Base-by-base conservation (phyloP, 2,797 vertebrate species). In the Hippopotamyrus pictus region DNA sequence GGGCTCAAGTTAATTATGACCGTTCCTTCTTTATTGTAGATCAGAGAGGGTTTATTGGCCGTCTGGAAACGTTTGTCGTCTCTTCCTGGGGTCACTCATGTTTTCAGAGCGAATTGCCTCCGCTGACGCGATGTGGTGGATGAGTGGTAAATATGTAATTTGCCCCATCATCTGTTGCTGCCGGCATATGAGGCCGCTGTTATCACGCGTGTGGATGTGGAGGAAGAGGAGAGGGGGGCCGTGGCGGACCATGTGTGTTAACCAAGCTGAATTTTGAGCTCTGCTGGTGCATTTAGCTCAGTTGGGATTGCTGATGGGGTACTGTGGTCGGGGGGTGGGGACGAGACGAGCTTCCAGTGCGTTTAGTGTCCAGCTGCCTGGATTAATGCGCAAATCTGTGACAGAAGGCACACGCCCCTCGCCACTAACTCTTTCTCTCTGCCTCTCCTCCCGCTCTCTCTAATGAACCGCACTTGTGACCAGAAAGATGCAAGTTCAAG, bases 351-450 rank as follows among this genome's bases (percentile, higher is more conserved):
- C 22, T 69, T 84, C 79, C 54, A 48, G n/a, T 83, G 44, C 76
- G 37, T 48, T 84, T 84, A 50, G 54, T 50, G 79, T 85, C 79
- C 54, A 50, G 53, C 53, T 89, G 88, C 83, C 79, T 22, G 41
- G 22, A 54, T 85, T 86, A 89, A 65, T 85, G 62, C 44, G 44
- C 19, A 89, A 59, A 83, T 89, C 25, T 89, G 41, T 89, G 73
- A 89, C 41, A 86, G 88, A 57, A 85, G 79, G 57, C 88, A 69
- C 53, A 50, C 54, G 29, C n/a, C 83, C 54, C 53, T 83, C 83
- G 25, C 83, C 48, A 14, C 83, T 50, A 85, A 48, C 76, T 46
- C 33, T 37, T 62, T 84, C 53, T 48, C 46, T 12, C 12, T 22
- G 82, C 88, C 14, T 57, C 22, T 33, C 54, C 79, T 44, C 50